phyloP scores from a whole-genome alignment of 2,888 invertebrate species.

The Melolontha melolontha region DNA sequence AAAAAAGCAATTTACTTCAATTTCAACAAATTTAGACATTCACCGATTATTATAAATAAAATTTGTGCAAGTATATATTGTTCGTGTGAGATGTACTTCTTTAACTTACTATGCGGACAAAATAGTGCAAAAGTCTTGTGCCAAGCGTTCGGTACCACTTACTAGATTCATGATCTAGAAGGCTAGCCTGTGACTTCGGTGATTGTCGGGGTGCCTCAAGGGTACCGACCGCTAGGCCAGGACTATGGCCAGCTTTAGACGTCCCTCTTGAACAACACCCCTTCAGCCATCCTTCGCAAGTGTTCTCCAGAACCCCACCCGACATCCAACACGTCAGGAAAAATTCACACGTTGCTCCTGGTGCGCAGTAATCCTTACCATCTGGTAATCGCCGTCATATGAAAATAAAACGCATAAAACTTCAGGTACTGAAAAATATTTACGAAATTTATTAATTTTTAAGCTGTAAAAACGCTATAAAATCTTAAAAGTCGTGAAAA shows the following conservation, averaged over 20 bases:
- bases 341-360: slow-evolving; percentile 89
- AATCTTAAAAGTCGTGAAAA: too few relatives aligned
- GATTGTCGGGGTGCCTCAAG: slow-evolving; percentile 70
- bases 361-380: slow-evolving; percentile 71
- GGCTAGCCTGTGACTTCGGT: slow-evolving; percentile 72
- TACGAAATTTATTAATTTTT: too few relatives aligned
- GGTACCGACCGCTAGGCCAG: slow-evolving; percentile 73
- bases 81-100: background rate
- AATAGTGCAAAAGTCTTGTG: slow-evolving; percentile 43
- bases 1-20: too few relatives aligned
- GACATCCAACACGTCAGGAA: slow-evolving; percentile 93
- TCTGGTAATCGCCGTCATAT: slow-evolving; percentile 41
- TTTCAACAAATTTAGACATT: too few relatives aligned
- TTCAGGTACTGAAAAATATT: background rate
- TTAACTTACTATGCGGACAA: slow-evolving; percentile 38
- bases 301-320: slow-evolving; percentile 86
- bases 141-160: slow-evolving; percentile 61
- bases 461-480: too few relatives aligned
- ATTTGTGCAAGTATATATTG: too few relatives aligned
- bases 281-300: slow-evolving; percentile 80
- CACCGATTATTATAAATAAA: too few relatives aligned
- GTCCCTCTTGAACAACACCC: slow-evolving; percentile 87
- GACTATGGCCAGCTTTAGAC: slow-evolving; percentile 75
- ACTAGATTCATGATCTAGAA: slow-evolving; percentile 64
- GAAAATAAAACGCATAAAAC: slow-evolving; percentile 12